Base-by-base conservation (phyloP, 2,888 invertebrate genomes). In the Drosophila suboccidentalis region DNA sequence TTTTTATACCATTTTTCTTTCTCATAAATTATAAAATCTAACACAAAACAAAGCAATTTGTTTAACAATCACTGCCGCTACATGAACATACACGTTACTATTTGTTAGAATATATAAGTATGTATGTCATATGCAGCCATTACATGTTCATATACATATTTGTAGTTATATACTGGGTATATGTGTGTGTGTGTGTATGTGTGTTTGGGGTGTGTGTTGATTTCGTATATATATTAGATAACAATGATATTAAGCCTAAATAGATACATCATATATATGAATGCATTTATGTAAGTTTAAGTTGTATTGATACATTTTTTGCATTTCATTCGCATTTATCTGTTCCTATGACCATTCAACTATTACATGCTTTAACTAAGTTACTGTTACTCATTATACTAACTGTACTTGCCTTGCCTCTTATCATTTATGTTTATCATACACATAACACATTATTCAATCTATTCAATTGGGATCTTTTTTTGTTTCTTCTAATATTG, bases 61-160 rank as follows among this genome's bases (percentile, higher is more conserved):
- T 82, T 86, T 89, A 90, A 90, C 91, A 90, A 90, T 90, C 91
- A 90, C 91, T 89, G 89, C 87, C 80, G 81, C 90, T 89, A 89
- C 82, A 90, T 90, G 86, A 90, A 90, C 88, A 90, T 86, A 90
- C 78, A 87, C 80, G 72, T 81, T 87, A 90, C 87, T 78, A 73
- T 87, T 82, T 80, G 59, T 76, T 79, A 73, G 71, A 71, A 70
- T 77, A 73, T 66, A 68, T 81, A 63, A 39, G 67, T 61, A 29
- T 29, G 29, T 29, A 29, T 8, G 29, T 8, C 29, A 29, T 29
- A 29, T 29, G 29, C 29, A 29, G 68, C 82, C 74, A 75, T 81
- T 87, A 77, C 79, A 74, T 75, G 71, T 71, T 75, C 75, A 87
- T 87, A 85, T 85, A 84, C 80, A 80, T 87, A 84, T 73, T 66